Conservation (phyloP, 2,797 vertebrate species). For the Cossypha dichroa region DNA sequence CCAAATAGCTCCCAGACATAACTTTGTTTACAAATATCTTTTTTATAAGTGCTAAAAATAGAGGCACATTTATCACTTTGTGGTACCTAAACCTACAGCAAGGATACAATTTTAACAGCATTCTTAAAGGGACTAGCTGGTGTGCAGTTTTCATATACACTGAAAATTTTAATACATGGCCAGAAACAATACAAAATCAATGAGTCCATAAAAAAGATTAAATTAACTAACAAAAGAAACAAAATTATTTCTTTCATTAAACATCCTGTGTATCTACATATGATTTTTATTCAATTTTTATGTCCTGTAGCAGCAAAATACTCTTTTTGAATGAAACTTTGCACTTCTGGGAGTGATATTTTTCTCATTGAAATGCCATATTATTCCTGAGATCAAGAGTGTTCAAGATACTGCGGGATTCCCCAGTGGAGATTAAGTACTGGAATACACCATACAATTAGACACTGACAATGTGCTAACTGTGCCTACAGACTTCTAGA, state of each 20-base stretch:
- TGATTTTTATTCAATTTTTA: background rate
- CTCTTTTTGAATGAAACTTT: background rate
- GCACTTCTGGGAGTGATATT: background rate
- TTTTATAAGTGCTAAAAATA: background rate
- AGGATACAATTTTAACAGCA: background rate
- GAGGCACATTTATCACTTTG: background rate
- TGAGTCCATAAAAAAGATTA: background rate
- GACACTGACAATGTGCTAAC: background rate
- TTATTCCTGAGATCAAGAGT: background rate
- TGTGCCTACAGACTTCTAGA: background rate
- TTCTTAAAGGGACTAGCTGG: background rate
- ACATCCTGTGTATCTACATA: background rate
- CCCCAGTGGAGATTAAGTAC: background rate
- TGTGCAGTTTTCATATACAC: background rate
- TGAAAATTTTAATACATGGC: background rate
- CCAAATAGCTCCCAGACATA: background rate
- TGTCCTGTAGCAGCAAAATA: background rate
- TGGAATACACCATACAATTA: background rate
- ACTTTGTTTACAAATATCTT: background rate
- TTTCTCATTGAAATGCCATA: background rate
- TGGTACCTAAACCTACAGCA: background rate
- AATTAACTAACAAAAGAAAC: background rate
- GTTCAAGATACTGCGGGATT: fast-evolving
- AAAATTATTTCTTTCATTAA: background rate
- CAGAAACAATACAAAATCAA: background rate